Base-by-base conservation (phyloP, 2,797 vertebrate genomes). In the Agapornis canus region DNA sequence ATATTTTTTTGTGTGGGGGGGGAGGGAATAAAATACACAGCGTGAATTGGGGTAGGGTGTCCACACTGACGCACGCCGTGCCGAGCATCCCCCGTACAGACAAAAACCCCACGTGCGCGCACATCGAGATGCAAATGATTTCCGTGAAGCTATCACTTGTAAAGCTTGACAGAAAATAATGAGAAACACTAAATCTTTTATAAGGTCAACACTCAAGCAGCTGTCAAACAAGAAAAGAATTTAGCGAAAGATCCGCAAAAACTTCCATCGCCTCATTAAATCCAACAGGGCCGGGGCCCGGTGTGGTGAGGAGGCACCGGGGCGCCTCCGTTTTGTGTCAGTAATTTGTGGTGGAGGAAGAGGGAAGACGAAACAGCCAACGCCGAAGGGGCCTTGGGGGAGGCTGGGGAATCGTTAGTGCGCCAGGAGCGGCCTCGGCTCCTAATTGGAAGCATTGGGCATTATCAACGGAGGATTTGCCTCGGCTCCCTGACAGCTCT, bases 381-480 rank as follows among this genome's bases (percentile, higher is more conserved):
- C 56, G 98, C 97, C 97, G 93, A 97, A 96, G 98, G 98, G 98
- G 98, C 98, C 98, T 95, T 95, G 97, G 96, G 97, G 97, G 97
- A 77, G 98, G 97, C 98, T 97, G 98, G 98, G 98, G 98, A 98
- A 99, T 99, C 98, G 98, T 98, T 98, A 98, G 98, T 98, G 98
- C 98, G 96, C 98, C 98, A 98, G 99, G 98, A 99, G 99, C 98
- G 99, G 99, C 99, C 97, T 97, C 98, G 97, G 98, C 98, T 98
- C 98, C 99, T 99, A 99, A 99, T 99, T 99, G 99, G 99, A 99
- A 99, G 99, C 99, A 98, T 99, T 99, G 99, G 99, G 99, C 99
- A 99, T 99, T 99, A 99, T 99, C 99, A 99, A 98, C 99, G 97
- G 98, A 99, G 99, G 98, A 98, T 99, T 99, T 99, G 99, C 99